phyloP scores from a whole-genome alignment of 2,113 vertebrate genomes.

The Zosterops borbonicus region DNA sequence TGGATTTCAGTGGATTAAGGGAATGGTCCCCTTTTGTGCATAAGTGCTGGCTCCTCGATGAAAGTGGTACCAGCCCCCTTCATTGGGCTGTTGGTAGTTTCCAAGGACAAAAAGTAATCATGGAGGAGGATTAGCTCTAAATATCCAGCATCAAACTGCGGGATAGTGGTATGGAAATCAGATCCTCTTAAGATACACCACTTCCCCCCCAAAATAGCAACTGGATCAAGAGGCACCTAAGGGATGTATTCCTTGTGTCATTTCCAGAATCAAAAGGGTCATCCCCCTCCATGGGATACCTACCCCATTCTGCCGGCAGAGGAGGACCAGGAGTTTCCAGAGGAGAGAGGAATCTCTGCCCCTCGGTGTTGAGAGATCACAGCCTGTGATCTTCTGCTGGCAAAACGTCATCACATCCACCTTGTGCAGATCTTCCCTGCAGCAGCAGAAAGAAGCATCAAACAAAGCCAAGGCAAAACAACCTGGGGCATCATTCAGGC shows the following conservation, averaged over 20 bases:
- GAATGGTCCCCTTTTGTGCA: not conserved
- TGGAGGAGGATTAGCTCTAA: not conserved
- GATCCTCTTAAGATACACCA: not conserved
- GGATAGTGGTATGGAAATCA: not conserved
- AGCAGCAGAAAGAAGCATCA: not conserved
- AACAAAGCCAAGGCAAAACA: not conserved
- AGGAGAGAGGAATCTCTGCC: slow-evolving; percentile 82
- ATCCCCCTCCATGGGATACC: not conserved
- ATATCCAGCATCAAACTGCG: not conserved
- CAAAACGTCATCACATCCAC: slow-evolving; percentile 87
- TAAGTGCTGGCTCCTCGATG: not conserved
- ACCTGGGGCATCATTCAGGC: not conserved
- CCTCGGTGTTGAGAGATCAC: slow-evolving; percentile 58
- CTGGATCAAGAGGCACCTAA: not conserved
- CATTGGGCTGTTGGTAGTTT: not conserved
- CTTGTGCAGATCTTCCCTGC: slow-evolving; percentile 89
- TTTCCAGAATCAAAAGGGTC: not conserved
- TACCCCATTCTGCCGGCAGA: slow-evolving; percentile 92
- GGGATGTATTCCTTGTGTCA: not conserved
- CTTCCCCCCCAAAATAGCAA: not conserved
- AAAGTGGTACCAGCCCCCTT: not conserved
- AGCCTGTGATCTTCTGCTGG: slow-evolving; percentile 80
- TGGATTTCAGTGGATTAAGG: not conserved
- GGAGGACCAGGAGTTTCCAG: slow-evolving; percentile 87
- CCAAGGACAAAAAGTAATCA: not conserved